A percentile compares a stretch with the other conserved stretches of the same genome.
Conservation (phyloP, 2,888 invertebrate species). For the Rutpela maculata region DNA sequence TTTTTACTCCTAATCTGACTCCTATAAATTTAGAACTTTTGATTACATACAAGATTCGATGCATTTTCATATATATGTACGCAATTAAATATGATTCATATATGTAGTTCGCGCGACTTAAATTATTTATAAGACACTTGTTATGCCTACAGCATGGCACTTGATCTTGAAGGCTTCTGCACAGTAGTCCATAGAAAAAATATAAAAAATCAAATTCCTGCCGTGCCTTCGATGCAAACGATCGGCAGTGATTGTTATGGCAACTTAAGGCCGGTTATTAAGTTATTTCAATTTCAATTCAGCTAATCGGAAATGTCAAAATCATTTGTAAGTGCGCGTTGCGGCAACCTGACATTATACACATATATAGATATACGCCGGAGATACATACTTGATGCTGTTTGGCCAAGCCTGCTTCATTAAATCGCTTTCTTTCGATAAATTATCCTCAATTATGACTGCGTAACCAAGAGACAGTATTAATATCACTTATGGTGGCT, state of each 20-base stretch:
- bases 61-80: not conserved
- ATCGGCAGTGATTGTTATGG: slow-evolving; percentile 14
- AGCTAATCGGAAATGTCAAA: slow-evolving; percentile 37
- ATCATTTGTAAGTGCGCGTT: slow-evolving; percentile 15
- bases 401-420: slow-evolving; percentile 18
- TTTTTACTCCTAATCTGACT: no score
- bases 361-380: slow-evolving; percentile 11
- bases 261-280: slow-evolving; percentile 13
- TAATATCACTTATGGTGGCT: slow-evolving; percentile 12
- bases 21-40: no score
- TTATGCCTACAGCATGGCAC: not conserved
- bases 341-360: slow-evolving; percentile 19
- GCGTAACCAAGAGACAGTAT: slow-evolving; percentile 23
- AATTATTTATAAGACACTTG: slow-evolving; percentile 16
- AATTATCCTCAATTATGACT: slow-evolving; percentile 32
- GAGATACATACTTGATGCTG: slow-evolving; percentile 18
- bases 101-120: not conserved
- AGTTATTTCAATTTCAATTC: slow-evolving; percentile 28
- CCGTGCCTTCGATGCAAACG: slow-evolving; percentile 24
- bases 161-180: slow-evolving; percentile 10
- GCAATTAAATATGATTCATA: slow-evolving; percentile 25
- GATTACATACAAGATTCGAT: not conserved
- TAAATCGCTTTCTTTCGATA: slow-evolving; percentile 25
- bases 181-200: slow-evolving; percentile 10
- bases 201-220: slow-evolving; percentile 5